phyloP scores from a whole-genome alignment of 2,888 invertebrate species.

The Pseudanteris insignis region DNA sequence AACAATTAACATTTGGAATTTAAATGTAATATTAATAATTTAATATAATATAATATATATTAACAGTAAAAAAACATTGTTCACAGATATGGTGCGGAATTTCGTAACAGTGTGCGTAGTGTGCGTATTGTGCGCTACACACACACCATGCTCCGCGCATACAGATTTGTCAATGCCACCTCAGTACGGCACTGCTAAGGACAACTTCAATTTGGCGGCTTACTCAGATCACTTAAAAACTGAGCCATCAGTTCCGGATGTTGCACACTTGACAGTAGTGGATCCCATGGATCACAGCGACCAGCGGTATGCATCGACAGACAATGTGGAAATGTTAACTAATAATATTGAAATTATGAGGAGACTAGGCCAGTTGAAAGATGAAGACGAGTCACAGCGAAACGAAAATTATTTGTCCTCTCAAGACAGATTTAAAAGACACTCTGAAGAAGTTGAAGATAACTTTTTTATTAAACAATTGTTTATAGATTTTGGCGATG shows the following conservation, averaged over 20 bases:
- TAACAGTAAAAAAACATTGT: not conserved
- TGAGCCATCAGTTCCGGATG: slow-evolving; percentile 39
- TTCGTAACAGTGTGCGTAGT: slow-evolving; percentile 85
- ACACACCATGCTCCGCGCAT: slow-evolving; percentile 79
- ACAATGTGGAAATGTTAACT: not conserved
- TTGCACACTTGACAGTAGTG: slow-evolving; percentile 47
- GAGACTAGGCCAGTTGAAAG: slow-evolving; percentile 49
- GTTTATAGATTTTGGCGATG: slow-evolving; percentile 75
- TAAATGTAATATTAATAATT: no score
- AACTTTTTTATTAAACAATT: slow-evolving; percentile 74
- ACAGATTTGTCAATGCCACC: slow-evolving; percentile 64
- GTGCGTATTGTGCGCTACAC: slow-evolving; percentile 81
- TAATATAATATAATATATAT: no score
- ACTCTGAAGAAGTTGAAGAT: slow-evolving; percentile 65
- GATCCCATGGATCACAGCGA: not conserved
- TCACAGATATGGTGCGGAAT: slow-evolving; percentile 69
- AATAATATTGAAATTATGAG: slow-evolving; percentile 49
- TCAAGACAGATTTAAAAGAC: slow-evolving; percentile 47
- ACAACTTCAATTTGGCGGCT: slow-evolving; percentile 24
- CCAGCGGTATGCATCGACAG: not conserved
- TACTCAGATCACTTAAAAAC: slow-evolving; percentile 44
- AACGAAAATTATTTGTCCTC: not conserved
- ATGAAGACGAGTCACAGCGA: slow-evolving; percentile 6
- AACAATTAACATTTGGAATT: no score
- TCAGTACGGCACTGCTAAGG: slow-evolving; percentile 10